Conservation (phyloP, 2,113 vertebrate genomes). For the Salvelinus alpinus region DNA sequence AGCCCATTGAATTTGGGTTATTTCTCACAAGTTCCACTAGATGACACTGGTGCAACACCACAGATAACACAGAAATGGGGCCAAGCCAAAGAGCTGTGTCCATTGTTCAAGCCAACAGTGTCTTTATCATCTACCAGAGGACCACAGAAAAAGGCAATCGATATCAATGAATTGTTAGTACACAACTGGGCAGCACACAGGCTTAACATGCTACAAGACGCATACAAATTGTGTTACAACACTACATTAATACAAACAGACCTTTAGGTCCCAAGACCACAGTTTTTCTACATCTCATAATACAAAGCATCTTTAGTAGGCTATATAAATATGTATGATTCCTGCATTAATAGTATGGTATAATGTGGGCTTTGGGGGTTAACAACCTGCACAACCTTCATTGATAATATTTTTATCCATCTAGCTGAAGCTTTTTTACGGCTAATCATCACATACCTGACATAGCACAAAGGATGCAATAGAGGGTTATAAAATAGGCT, state of each 20-base stretch:
- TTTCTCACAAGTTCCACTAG: slow-evolving; percentile 53
- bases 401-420: slow-evolving; percentile 40
- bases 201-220: slow-evolving; percentile 40
- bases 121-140: slow-evolving; percentile 38
- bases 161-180: slow-evolving; percentile 67
- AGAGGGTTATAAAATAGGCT: neutral
- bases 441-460: slow-evolving; percentile 41
- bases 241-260: neutral
- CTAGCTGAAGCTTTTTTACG: slow-evolving; percentile 10
- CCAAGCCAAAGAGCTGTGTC: slow-evolving; percentile 8
- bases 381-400: slow-evolving; percentile 46
- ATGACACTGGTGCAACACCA: slow-evolving; percentile 69
- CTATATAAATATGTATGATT: slow-evolving; percentile 52
- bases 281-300: slow-evolving; percentile 33
- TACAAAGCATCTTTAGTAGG: slow-evolving; percentile 32
- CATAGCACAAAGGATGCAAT: neutral
- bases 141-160: slow-evolving; percentile 46
- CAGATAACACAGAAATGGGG: neutral
- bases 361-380: slow-evolving; percentile 56
- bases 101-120: slow-evolving; percentile 43
- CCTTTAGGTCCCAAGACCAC: neutral
- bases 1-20: slow-evolving; percentile 11
- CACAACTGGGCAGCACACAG: slow-evolving; percentile 36
- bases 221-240: neutral
- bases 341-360: slow-evolving; percentile 52